Percentiles rank a stretch among this genome's conserved stretches.
Conservation (phyloP, 1,140 invertebrate genomes). For the Copidosoma floridanum region DNA sequence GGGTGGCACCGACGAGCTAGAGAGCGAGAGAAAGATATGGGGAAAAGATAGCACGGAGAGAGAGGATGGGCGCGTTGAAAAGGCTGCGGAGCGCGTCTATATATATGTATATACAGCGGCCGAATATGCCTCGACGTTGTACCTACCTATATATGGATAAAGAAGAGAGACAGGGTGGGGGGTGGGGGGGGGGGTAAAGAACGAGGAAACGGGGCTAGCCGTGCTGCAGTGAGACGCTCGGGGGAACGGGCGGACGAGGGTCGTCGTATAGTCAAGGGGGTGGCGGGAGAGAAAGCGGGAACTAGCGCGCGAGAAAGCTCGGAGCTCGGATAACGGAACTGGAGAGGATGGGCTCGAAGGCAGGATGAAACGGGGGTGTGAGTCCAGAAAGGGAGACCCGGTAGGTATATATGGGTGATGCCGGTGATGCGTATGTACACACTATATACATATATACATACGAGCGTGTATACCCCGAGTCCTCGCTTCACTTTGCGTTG, state of each 20-base stretch:
- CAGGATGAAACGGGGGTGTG: slow-evolving; percentile 45
- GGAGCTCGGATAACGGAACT: slow-evolving; percentile 33
- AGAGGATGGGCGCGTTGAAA: slow-evolving; percentile 15
- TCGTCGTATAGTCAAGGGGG: slow-evolving; percentile 11
- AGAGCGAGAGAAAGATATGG: too few species aligned
- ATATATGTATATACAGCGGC: too few species aligned
- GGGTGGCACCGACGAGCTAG: too few species aligned
- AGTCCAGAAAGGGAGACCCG: slow-evolving; percentile 55
- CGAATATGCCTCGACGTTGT: too few species aligned
- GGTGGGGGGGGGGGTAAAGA: slow-evolving; percentile 29
- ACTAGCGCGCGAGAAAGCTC: slow-evolving; percentile 32
- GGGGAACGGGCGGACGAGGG: slow-evolving; percentile 15
- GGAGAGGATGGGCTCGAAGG: slow-evolving; percentile 35
- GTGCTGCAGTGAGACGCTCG: slow-evolving; percentile 28
- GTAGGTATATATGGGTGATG: too few species aligned
- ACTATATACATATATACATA: too few species aligned
- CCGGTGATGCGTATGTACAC: too few species aligned
- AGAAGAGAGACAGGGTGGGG: slow-evolving; percentile 26
- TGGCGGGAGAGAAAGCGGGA: slow-evolving; percentile 9
- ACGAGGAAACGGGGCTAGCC: slow-evolving; percentile 30
- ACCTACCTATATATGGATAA: too few species aligned
- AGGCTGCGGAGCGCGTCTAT: too few species aligned
- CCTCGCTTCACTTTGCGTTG: slow-evolving; percentile 29
- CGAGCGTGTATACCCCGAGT: slow-evolving; percentile 50
- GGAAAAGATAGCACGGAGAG: background rate